Conservation (phyloP, 2,797 vertebrate species). For the Melanotaenia nigrans region DNA sequence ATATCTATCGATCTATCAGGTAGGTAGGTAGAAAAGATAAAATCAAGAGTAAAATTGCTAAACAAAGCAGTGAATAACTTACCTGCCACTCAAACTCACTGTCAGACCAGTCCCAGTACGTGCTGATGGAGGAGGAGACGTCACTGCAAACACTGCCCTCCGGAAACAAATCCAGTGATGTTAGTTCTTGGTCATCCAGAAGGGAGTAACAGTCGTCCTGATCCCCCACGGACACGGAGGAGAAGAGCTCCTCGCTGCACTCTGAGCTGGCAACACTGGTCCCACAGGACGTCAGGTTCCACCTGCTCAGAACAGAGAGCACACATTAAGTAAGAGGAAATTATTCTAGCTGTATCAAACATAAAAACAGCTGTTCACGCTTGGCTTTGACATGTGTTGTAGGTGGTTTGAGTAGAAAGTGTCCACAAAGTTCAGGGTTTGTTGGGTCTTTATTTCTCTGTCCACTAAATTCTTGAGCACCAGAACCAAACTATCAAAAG, state of each 20-base stretch:
- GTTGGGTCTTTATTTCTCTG: too few relatives aligned
- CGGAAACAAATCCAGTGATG: slow-evolving; percentile 95
- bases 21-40: too few relatives aligned
- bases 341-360: too few relatives aligned
- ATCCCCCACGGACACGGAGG: slow-evolving; percentile 96
- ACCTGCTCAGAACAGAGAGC: slow-evolving; percentile 75
- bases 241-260: slow-evolving; percentile 98
- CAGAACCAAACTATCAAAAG: too few relatives aligned
- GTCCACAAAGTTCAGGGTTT: too few relatives aligned
- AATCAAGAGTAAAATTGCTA: too few relatives aligned
- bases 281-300: slow-evolving; percentile 97
- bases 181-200: slow-evolving; percentile 96
- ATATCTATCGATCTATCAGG: too few relatives aligned
- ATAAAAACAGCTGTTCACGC: too few relatives aligned
- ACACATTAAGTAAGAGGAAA: too few relatives aligned
- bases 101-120: slow-evolving; percentile 99
- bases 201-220: slow-evolving; percentile 98
- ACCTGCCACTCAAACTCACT: slow-evolving; percentile 99
- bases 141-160: slow-evolving; percentile 99
- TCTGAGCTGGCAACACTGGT: slow-evolving; percentile 98
- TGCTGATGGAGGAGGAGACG: slow-evolving; percentile 98
- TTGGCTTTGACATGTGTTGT: too few relatives aligned
- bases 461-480: too few relatives aligned
- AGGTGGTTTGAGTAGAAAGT: too few relatives aligned
- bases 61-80: slow-evolving; percentile 33